Evolutionary conservation across 2,888 invertebrate genomes (phyloP), one percentile per base, ranked within the genome.

Genomic region (Patella pellucida): DNA sequence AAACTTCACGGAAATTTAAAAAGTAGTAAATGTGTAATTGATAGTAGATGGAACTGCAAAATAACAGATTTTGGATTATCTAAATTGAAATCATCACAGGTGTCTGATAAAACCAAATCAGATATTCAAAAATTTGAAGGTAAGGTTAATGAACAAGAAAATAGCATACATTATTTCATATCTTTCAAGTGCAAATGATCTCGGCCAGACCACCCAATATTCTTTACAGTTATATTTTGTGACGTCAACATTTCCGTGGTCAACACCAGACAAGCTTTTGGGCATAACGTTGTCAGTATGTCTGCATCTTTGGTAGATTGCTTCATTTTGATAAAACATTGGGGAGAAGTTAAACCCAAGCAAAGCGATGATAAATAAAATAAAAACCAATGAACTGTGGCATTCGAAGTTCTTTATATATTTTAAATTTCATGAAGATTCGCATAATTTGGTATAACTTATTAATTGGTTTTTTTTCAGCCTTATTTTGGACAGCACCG

Each of bases 11-110:
- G 89, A 9, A 82, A 85, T 31, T 82, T 89, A 19, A 85, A 85
- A 76, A 87, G 87, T 72, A 83, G 84, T 19, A 88, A 88, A 80
- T 86, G 87, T 69, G 82, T 89, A 19, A 83, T 89, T 16, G 89
- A 89, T 81, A 86, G 84, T 52, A 80, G 88, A 23, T 89, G 88
- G 88, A 85, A 85, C 16, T 88, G 87, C 72, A 89, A 88, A 76
- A 81, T 89, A 56, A 86, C 88, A 3, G 88, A 89, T 76, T 88
- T 84, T 74, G 88, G 88, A 15, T 80, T 87, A 7, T 72, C 79
- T 62, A 74, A 74, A 16, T 76, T 89, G 31, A 78, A 74, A 16
- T 73, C 73, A 19, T 82, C 83, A 50, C 73, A 74, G 5, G 78
- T 77, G 1, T 74, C 80, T 1, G 76, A 83, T 51, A 23, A 69